Conservation (phyloP, 2,888 invertebrate species). For the Xanthia togata region DNA sequence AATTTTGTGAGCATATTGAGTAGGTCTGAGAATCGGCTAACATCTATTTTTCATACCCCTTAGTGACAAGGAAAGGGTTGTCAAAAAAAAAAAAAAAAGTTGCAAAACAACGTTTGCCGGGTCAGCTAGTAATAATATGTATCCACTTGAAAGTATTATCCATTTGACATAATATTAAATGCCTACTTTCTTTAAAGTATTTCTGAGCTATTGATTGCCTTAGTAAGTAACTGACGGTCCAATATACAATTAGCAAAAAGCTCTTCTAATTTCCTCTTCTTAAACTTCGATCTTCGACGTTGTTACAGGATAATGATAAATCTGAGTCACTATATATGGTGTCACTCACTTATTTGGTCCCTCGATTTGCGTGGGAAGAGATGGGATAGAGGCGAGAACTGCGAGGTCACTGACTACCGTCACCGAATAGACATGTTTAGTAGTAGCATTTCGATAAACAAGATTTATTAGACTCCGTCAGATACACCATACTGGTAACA, state of each 20-base stretch:
- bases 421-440: conserved; percentile 8
- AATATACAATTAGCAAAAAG: background rate
- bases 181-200: background rate
- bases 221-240: background rate
- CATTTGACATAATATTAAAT: conserved; percentile 5
- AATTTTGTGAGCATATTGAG: no score
- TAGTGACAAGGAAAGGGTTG: no score
- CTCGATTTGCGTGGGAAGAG: conserved; percentile 39
- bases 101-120: no score
- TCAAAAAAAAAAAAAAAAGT: no score
- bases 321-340: background rate
- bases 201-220: background rate
- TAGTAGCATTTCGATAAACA: conserved; percentile 23
- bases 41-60: no score
- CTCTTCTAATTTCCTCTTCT: background rate
- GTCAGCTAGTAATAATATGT: no score
- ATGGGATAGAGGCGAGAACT: conserved; percentile 16
- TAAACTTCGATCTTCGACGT: background rate
- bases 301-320: conserved; percentile 5
- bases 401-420: conserved; percentile 25
- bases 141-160: conserved; percentile 19
- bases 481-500: background rate
- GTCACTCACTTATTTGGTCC: conserved; percentile 10
- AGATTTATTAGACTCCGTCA: conserved; percentile 7
- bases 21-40: no score